phyloP scores from a whole-genome alignment of 2,888 invertebrate species.

The Opisthograptis luteolata region DNA sequence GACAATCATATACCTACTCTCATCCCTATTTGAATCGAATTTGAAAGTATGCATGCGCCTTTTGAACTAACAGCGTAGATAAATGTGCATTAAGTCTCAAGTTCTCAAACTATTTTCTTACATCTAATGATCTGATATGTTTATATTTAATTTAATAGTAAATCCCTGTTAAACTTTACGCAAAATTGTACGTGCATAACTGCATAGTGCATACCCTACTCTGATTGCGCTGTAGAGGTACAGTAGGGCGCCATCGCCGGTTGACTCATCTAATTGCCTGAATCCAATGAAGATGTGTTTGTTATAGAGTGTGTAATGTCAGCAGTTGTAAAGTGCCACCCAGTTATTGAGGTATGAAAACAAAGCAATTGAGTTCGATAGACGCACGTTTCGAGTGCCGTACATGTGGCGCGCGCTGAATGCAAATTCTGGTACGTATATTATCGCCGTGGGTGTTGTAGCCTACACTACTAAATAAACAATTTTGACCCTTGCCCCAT shows the following conservation, averaged over 20 bases:
- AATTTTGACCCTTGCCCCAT: background rate
- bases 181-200: too few species aligned
- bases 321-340: slow-evolving; percentile 19
- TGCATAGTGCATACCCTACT: too few species aligned
- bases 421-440: background rate
- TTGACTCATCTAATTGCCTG: background rate
- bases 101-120: background rate
- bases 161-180: too few species aligned
- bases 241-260: too few species aligned
- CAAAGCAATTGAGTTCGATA: slow-evolving; percentile 43
- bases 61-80: too few species aligned
- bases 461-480: background rate
- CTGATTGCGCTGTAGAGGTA: background rate
- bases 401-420: slow-evolving; percentile 9
- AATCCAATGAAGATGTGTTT: slow-evolving; percentile 5
- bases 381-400: slow-evolving; percentile 25
- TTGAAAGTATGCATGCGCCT: background rate
- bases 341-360: slow-evolving; percentile 32
- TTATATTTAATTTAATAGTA: too few species aligned
- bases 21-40: background rate
- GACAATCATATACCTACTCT: too few species aligned
- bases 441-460: background rate
- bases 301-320: slow-evolving; percentile 4
- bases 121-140: too few species aligned
- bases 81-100: background rate